A percentile compares a stretch with the other conserved stretches of the same genome.
Conservation (phyloP, 2,113 vertebrate genomes). For the Triplophysa rosa region DNA sequence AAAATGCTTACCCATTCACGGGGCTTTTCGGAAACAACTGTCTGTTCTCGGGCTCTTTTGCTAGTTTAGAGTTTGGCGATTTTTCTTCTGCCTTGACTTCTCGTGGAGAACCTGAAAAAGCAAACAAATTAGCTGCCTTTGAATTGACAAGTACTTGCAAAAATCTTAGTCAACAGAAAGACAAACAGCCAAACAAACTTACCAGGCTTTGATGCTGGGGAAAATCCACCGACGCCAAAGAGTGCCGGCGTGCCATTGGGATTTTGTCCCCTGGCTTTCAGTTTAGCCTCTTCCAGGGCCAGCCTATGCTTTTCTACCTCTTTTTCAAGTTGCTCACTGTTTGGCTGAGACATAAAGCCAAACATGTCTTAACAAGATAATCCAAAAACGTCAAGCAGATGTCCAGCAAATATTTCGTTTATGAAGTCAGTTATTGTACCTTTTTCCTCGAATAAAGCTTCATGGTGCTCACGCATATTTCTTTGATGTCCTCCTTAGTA, state of each 20-base stretch:
- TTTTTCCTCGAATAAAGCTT: constrained; percentile 97
- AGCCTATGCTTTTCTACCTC: constrained; percentile 93
- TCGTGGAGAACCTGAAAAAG: constrained; percentile 80
- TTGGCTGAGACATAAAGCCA: constrained; percentile 80
- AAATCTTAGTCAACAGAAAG: neutral
- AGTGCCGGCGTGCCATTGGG: constrained; percentile 91
- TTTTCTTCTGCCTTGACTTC: constrained; percentile 90
- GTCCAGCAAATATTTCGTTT: too few relatives aligned
- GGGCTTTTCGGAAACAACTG: constrained; percentile 87
- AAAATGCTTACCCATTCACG: constrained; percentile 83
- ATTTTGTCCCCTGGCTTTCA: constrained; percentile 93
- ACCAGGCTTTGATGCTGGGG: constrained; percentile 93
- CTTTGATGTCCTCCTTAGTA: constrained; percentile 91
- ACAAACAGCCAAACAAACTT: constrained; percentile 54
- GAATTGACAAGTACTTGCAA: neutral
- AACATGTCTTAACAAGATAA: neutral
- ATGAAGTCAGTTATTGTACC: constrained; percentile 56
- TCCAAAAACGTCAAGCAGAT: neutral
- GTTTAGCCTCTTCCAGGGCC: constrained; percentile 88
- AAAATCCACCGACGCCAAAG: constrained; percentile 87
- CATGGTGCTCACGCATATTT: constrained; percentile 91
- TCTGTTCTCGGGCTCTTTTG: constrained; percentile 86
- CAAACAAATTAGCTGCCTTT: constrained; percentile 1
- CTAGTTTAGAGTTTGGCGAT: constrained; percentile 77
- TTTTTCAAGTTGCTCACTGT: constrained; percentile 90